phyloP scores from a whole-genome alignment of 2,888 invertebrate genomes.

The Phoenoteleia sp. region DNA sequence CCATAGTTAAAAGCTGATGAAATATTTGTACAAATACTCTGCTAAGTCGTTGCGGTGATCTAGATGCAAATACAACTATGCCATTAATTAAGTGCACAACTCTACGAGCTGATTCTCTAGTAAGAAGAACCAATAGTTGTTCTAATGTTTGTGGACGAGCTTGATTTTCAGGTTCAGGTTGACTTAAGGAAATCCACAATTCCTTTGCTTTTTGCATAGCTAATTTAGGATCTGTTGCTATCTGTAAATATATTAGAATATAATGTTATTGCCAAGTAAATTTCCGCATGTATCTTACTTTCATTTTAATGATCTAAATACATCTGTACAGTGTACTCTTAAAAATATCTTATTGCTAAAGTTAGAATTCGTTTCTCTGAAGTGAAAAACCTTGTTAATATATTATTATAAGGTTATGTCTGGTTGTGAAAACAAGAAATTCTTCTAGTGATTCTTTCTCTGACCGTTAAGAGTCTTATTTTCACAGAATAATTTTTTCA shows the following conservation, averaged over 20 bases:
- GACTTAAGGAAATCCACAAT: constrained; percentile 91
- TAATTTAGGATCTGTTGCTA: constrained; percentile 92
- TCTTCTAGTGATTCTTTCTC: no score
- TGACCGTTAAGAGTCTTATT: no score
- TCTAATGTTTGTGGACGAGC: constrained; percentile 93
- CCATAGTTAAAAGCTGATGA: constrained; percentile 88
- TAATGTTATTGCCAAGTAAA: no score
- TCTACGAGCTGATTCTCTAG: constrained; percentile 92
- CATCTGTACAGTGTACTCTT: no score
- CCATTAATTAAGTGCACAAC: constrained; percentile 93
- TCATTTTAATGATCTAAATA: no score
- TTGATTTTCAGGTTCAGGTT: constrained; percentile 95
- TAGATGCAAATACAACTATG: constrained; percentile 88
- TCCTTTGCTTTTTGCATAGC: constrained; percentile 92
- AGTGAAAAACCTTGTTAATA: no score
- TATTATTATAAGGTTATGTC: no score
- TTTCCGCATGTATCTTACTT: no score
- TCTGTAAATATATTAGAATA: constrained; percentile 88
- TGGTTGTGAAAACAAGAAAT: no score
- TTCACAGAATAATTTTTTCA: no score
- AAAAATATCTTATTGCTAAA: no score
- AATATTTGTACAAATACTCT: constrained; percentile 82
- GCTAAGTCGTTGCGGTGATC: constrained; percentile 87
- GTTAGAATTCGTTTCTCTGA: no score
- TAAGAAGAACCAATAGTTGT: constrained; percentile 91